Base-by-base conservation (phyloP, 2,888 invertebrate species). In the Cartodere bifasciata region DNA sequence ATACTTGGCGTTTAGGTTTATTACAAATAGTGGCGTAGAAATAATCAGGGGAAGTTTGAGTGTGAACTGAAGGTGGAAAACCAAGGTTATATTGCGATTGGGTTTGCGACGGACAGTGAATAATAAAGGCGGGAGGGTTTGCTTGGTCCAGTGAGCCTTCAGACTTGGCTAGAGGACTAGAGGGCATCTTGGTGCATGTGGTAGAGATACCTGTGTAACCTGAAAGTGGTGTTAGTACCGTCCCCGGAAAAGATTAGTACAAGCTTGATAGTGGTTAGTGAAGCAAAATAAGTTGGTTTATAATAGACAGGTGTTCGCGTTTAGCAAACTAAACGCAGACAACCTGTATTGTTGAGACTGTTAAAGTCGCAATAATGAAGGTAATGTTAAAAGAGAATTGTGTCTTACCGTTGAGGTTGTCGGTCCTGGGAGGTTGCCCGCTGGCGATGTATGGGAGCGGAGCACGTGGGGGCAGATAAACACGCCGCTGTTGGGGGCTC, bases 101-200 rank as follows among this genome's bases (percentile, higher is more conserved):
- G 35, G 58, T 60, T 49, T 60, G 60, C 40, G 56, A 54, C 38
- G 59, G 55, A 38, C 46, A 51, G 39, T 50, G 47, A 45, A 49
- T 47, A 48, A 44, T 41, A 40, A 52, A 50, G 25, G 43, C 36
- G 24, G 45, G 31, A 32, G 47, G 42, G 34, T 44, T 44, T 24
- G 62, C 52, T 60, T 63, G 52, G 62, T 63, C 65, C 39, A 68
- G 64, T 53, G 65, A 65, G 46, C 60, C 64, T 64, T 69, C 68
- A 52, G 63, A 62, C 38, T 56, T 56, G 41, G 50, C 55, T 56
- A 38, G 29, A 30, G 34, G 60, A 63, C 65, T 68, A 69, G 67
- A 68, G 67, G 65, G 65, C 65, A 63, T 60, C 60, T 49, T 58
- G 54, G 50, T 52, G 64, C 55, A 64, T 52, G 49, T 52, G 56